Percentiles rank a stretch among this genome's conserved stretches.
Conservation (phyloP, 2,113 vertebrate genomes). For the Triplophysa rosa region DNA sequence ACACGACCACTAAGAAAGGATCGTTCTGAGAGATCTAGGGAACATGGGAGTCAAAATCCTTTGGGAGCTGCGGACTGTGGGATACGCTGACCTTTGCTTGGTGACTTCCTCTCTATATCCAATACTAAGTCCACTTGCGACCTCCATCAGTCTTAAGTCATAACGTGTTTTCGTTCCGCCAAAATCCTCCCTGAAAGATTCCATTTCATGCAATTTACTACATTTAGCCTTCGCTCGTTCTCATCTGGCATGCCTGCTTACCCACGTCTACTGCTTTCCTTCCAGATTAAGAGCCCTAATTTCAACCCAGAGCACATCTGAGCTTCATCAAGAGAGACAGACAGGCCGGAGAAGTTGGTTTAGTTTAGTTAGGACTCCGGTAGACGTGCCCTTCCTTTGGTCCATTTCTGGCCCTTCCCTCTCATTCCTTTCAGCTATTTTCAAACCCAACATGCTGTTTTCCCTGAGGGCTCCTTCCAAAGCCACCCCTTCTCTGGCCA, state of each 20-base stretch:
- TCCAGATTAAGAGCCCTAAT: constrained; percentile 45
- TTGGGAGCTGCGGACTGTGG: constrained; percentile 50
- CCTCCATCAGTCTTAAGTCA: constrained; percentile 31
- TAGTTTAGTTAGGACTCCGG: constrained; percentile 45
- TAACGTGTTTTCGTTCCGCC: not conserved
- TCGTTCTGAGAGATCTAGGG: constrained; percentile 33
- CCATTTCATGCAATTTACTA: constrained; percentile 42
- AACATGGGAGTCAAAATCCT: constrained; percentile 66
- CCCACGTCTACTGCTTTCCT: constrained; percentile 35
- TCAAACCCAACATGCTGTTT: constrained; percentile 66
- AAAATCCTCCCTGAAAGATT: constrained; percentile 10
- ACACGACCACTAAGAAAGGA: constrained; percentile 49
- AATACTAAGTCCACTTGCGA: not conserved
- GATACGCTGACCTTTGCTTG: constrained; percentile 31
- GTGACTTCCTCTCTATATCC: constrained; percentile 21
- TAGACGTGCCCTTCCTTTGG: constrained; percentile 37
- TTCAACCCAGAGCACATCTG: constrained; percentile 38
- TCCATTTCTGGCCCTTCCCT: constrained; percentile 42
- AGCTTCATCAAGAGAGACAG: constrained; percentile 50
- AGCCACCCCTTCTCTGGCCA: constrained; percentile 50
- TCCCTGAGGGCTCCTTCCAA: constrained; percentile 65
- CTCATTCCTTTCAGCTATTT: constrained; percentile 72
- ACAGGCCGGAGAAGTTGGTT: constrained; percentile 46
- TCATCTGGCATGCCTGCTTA: constrained; percentile 35
- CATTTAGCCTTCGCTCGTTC: constrained; percentile 48